phyloP scores from a whole-genome alignment of 1,140 invertebrate species.

The Chrysoperla carnea region DNA sequence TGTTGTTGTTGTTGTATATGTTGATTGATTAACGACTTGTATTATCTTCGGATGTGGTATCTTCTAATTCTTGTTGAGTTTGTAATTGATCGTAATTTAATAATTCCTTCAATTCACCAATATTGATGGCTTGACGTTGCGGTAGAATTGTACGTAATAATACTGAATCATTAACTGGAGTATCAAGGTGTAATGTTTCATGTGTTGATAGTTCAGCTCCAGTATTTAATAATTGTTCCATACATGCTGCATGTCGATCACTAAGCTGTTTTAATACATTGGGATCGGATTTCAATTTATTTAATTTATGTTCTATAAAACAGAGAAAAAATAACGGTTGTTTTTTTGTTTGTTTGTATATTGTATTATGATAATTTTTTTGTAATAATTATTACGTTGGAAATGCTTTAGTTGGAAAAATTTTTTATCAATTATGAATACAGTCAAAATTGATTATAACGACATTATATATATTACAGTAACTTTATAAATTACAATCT shows the following conservation, averaged over 20 bases:
- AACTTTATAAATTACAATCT: too few relatives aligned
- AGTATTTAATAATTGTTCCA: constrained; percentile 21
- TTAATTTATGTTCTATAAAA: constrained; percentile 25
- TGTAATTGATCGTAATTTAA: constrained; percentile 27
- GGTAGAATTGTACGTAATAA: constrained; percentile 24
- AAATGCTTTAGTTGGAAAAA: too few relatives aligned
- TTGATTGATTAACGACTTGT: constrained; percentile 1
- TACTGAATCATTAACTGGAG: constrained; percentile 18
- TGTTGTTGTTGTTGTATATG: too few relatives aligned
- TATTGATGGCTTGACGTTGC: constrained; percentile 23
- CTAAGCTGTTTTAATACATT: constrained; percentile 25
- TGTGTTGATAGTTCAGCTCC: constrained; percentile 8
- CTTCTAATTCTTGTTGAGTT: constrained; percentile 1
- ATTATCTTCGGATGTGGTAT: constrained; percentile 5
- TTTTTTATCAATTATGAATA: too few relatives aligned
- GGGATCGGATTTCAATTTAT: constrained; percentile 24
- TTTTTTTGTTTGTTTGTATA: background rate
- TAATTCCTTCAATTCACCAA: constrained; percentile 27
- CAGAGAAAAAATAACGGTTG: constrained; percentile 1
- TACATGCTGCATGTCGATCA: constrained; percentile 26
- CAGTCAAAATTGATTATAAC: too few relatives aligned
- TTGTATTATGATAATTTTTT: too few relatives aligned
- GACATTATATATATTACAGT: too few relatives aligned
- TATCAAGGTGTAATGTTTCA: constrained; percentile 16
- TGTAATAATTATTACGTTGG: too few relatives aligned